Percentiles rank a stretch among this genome's conserved stretches.
Evolutionary conservation across 2,113 vertebrate species (phyloP).

Genomic region (Irena cyanogastra): DNA sequence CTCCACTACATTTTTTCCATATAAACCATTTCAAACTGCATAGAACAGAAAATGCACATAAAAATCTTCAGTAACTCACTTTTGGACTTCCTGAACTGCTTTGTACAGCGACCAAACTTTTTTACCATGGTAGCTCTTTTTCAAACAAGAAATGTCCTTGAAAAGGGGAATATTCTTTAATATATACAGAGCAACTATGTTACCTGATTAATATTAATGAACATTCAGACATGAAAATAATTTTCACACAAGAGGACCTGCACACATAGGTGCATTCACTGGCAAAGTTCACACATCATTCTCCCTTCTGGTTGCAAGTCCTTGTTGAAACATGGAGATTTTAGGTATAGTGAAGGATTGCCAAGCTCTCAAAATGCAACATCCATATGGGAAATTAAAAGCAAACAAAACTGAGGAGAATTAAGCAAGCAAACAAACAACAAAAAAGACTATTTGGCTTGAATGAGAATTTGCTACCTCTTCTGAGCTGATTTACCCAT

Average conservation of each 20-base stretch:
- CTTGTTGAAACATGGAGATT: background rate
- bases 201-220: background rate
- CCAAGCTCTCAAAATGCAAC: background rate
- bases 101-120: background rate
- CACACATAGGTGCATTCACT: background rate
- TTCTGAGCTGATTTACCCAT: background rate
- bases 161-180: background rate
- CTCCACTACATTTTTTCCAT: fast-evolving
- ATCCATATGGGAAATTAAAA: background rate
- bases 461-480: background rate
- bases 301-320: background rate
- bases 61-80: background rate
- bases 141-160: background rate
- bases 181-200: background rate
- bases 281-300: background rate
- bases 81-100: background rate
- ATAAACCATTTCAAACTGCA: background rate
- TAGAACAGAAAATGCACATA: background rate
- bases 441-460: background rate
- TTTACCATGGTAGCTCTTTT: background rate
- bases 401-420: background rate
- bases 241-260: background rate
- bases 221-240: background rate
- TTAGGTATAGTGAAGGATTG: background rate
- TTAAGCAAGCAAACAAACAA: background rate